Evolutionary conservation across 30 jellyfish, hydroid and myxozoan species (phyloP), one percentile per base, ranked within the genome.

Genomic region (Aurelia aurita complex sp. Pacific): DNA sequence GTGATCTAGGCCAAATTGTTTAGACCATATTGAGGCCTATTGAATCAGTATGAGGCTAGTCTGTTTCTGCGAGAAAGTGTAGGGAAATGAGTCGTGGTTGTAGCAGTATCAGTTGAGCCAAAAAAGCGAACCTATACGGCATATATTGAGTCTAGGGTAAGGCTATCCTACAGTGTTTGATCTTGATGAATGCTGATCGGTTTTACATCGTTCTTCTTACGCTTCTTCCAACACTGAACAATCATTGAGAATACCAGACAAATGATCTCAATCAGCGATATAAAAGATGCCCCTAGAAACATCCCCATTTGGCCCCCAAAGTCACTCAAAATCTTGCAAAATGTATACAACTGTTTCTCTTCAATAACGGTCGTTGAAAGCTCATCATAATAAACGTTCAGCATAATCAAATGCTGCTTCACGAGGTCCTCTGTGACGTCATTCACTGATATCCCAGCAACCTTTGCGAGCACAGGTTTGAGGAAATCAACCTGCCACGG

Each of bases 261-360:
- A 53, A 63, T 16, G 51, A 84, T 32, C 42, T 84, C 93, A 52
- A 73, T 74, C 71, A 84, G 53, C 3, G 93, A 84, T 34, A 84
- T 50, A 17, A 61, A 5, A 5, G 93, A 84, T n/a, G 87, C 93
- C 17, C 93, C 93, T 14, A 84, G 29, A 8, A 73, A 84, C 54
- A 84, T 55, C 36, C 93, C 93, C 93, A 84, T 73, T 71, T 84
- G 93, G 10, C 93, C 93, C 23, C 93, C 93, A 29, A 84, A 0
- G 57, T 84, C 93, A 65, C 82, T 73, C 7, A 74, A 59, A 64
- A 84, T 50, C 14, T 67, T 84, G 52, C n/a, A 36, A 33, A 16
- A 18, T 19, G 74, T 52, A 63, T 84, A 84, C 40, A 6, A 13
- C 68, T 84, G 88, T 73, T 51, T 43, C 38, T 84, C 93, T 52